Evolutionary conservation across 2,888 invertebrate genomes (phyloP).

Genomic region (Ceraclea dissimilis): DNA sequence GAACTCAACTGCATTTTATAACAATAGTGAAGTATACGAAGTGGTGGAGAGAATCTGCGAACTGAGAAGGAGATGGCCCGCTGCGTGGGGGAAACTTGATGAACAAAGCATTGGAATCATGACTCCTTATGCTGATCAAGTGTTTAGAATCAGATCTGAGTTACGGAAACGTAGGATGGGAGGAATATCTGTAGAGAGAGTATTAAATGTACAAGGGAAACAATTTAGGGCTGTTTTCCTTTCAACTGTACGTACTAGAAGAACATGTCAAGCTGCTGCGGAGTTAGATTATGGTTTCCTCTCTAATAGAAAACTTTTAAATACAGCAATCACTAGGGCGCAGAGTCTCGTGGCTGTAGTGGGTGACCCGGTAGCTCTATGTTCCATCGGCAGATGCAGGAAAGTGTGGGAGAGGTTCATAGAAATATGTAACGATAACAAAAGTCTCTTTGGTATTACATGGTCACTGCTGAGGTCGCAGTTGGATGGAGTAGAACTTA

Average conservation of each 20-base stretch:
- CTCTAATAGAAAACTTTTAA: constrained; percentile 72
- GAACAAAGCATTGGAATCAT: constrained; percentile 79
- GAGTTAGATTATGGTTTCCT: constrained; percentile 73
- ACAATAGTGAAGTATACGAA: constrained; percentile 75
- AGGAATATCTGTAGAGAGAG: constrained; percentile 73
- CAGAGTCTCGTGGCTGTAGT: constrained; percentile 77
- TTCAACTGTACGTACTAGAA: constrained; percentile 64
- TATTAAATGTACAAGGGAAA: constrained; percentile 80
- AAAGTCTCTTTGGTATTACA: constrained; percentile 64
- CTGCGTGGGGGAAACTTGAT: constrained; percentile 63
- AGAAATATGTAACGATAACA: constrained; percentile 61
- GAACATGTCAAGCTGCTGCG: constrained; percentile 54
- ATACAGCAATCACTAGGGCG: constrained; percentile 76
- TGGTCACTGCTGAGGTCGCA: constrained; percentile 60
- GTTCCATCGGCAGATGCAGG: constrained; percentile 71
- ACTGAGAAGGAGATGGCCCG: constrained; percentile 66
- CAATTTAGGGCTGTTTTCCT: constrained; percentile 77
- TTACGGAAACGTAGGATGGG: constrained; percentile 64
- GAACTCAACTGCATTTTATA: constrained; percentile 73
- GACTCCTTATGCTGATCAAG: constrained; percentile 77
- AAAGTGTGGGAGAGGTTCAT: constrained; percentile 76
- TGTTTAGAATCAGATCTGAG: constrained; percentile 66
- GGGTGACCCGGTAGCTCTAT: constrained; percentile 75
- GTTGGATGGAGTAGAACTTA: constrained; percentile 65
- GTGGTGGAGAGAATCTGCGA: constrained; percentile 68